phyloP scores from a whole-genome alignment of 2,113 vertebrate species.

The Puntigrus tetrazona region DNA sequence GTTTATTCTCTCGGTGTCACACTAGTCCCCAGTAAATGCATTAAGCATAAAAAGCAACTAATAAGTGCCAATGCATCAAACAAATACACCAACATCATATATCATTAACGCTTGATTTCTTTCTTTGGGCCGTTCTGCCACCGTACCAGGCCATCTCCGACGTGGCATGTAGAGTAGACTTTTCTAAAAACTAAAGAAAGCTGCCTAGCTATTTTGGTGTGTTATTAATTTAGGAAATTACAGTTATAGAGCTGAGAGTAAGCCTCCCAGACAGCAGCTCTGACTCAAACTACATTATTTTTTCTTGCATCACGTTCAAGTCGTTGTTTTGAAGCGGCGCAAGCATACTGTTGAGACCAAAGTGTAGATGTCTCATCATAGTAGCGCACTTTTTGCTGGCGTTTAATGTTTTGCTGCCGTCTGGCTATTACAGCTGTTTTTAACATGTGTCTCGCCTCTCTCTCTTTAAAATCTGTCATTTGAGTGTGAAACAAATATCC shows the following conservation, averaged over 20 bases:
- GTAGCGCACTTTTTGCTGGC: neutral
- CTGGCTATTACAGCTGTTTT: neutral
- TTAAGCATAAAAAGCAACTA: too few relatives aligned
- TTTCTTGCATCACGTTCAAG: constrained; percentile 9
- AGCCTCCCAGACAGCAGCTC: neutral
- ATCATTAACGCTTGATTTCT: too few relatives aligned
- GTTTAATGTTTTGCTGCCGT: neutral
- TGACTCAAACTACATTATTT: neutral
- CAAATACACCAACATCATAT: too few relatives aligned
- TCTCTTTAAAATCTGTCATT: neutral
- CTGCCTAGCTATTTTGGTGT: constrained; percentile 1
- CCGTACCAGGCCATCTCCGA: neutral
- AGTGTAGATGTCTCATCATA: constrained; percentile 1
- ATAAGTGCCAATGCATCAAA: too few relatives aligned
- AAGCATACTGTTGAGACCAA: neutral
- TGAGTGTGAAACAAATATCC: neutral
- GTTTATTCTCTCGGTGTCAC: neutral
- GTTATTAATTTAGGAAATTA: neutral
- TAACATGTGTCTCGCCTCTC: neutral
- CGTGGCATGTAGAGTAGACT: neutral
- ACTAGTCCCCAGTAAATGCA: neutral
- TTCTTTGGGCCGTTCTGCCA: too few relatives aligned
- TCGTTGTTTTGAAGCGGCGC: neutral
- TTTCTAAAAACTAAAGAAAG: neutral
- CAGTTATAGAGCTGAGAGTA: neutral